These are phyloP conservation scores for Larimichthys polyactis DNA, from an alignment of 2,113 vertebrate species.

Conservation along the genomic window DNA sequence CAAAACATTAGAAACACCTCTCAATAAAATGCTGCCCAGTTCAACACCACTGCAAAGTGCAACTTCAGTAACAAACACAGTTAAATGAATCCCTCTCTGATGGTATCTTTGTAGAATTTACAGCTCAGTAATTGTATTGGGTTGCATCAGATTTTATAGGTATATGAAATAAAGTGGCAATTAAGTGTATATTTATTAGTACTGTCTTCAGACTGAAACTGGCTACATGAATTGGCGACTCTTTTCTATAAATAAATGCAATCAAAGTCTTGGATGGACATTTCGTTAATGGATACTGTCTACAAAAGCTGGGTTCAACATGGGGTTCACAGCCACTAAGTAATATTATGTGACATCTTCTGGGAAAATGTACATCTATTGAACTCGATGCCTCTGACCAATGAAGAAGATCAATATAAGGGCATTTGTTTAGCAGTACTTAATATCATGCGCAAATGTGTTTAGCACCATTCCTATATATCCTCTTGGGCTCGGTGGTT, in stretches of 20 bases:
- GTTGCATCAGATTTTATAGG: background rate
- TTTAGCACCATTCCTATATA: slow-evolving; percentile 43
- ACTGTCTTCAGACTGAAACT: background rate
- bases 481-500: slow-evolving; percentile 30
- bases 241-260: background rate
- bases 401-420: slow-evolving; percentile 49
- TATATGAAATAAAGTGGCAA: background rate
- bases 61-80: background rate
- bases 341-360: background rate
- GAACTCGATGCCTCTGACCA: slow-evolving; percentile 3
- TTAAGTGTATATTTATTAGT: background rate
- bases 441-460: slow-evolving; percentile 51
- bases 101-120: background rate
- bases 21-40: no score
- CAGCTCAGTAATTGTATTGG: background rate
- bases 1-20: background rate
- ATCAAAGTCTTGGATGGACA: background rate
- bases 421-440: slow-evolving; percentile 47
- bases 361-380: slow-evolving; percentile 27
- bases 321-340: background rate
- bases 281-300: background rate
- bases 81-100: background rate
- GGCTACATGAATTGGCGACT: background rate
- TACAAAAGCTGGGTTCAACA: slow-evolving; percentile 5
- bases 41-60: background rate